Evolutionary conservation across 2,113 vertebrate species (phyloP).

Genomic region (Centropristis striata): DNA sequence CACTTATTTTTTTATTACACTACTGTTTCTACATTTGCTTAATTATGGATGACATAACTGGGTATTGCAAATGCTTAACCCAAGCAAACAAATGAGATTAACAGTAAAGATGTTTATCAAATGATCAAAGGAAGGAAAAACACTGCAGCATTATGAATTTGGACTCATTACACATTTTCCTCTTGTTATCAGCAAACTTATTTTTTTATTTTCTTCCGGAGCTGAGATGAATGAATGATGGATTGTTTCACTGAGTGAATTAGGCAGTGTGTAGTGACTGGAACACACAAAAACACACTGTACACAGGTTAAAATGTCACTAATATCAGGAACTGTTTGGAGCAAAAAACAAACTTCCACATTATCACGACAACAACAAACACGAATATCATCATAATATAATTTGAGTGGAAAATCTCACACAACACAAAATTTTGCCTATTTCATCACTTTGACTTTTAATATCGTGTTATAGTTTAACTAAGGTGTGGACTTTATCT

Average conservation of each 20-base stretch:
- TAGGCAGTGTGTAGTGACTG: neutral
- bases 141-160: neutral
- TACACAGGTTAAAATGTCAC: no score
- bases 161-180: neutral
- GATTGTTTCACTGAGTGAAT: neutral
- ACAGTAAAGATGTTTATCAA: neutral
- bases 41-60: neutral
- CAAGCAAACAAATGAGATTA: neutral
- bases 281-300: neutral
- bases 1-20: neutral
- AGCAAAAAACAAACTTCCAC: no score
- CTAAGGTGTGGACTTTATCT: conserved; percentile 5
- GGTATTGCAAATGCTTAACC: neutral
- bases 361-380: neutral
- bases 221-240: neutral
- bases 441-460: neutral
- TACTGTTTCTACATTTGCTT: neutral
- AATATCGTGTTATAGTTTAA: conserved; percentile 20
- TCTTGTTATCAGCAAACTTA: neutral
- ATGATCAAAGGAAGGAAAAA: neutral
- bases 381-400: neutral
- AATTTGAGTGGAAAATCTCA: neutral
- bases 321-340: conserved; percentile 1
- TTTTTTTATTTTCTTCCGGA: neutral
- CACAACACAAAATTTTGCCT: neutral